A percentile compares a stretch with the other conserved stretches of the same genome.
Conservation (phyloP, 2,888 invertebrate genomes). For the Cataglyphis albicans region DNA sequence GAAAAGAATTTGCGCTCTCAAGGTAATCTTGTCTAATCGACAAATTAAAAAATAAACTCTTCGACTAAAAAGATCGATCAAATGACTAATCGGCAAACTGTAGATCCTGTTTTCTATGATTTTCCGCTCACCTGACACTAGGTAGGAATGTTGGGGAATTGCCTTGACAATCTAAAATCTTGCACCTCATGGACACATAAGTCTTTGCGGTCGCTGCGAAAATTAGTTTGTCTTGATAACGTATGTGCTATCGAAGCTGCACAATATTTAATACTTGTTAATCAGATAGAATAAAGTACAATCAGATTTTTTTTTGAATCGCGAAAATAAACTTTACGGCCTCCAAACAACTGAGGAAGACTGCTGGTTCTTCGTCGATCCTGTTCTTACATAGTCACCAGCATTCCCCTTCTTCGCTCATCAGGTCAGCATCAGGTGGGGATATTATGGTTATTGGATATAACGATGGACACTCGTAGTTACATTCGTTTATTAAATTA, state of each 20-base stretch:
- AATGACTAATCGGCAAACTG: not conserved
- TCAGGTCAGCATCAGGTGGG: constrained; percentile 63
- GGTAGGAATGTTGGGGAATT: constrained; percentile 84
- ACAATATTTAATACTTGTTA: not conserved
- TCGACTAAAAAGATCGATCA: not conserved
- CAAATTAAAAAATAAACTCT: not conserved
- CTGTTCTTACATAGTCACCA: constrained; percentile 77
- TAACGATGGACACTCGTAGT: not conserved
- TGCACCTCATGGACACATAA: constrained; percentile 86
- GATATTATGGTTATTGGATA: constrained; percentile 43
- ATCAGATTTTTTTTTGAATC: not conserved
- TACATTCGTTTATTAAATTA: not conserved
- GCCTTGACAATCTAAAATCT: constrained; percentile 85
- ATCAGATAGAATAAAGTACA: not conserved
- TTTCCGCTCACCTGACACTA: constrained; percentile 81
- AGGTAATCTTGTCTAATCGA: not conserved
- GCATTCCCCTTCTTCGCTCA: constrained; percentile 68
- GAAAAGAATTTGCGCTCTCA: not conserved
- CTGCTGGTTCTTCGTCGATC: constrained; percentile 74
- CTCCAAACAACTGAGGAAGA: constrained; percentile 66
- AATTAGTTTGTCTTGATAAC: constrained; percentile 30
- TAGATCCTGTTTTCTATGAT: constrained; percentile 50
- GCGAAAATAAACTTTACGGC: constrained; percentile 17
- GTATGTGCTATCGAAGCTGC: not conserved
- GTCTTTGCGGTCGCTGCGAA: constrained; percentile 60